These are phyloP conservation scores for Arremon aurantiirostris DNA, from an alignment of 2,797 vertebrate genomes.

Conservation along the genomic window DNA sequence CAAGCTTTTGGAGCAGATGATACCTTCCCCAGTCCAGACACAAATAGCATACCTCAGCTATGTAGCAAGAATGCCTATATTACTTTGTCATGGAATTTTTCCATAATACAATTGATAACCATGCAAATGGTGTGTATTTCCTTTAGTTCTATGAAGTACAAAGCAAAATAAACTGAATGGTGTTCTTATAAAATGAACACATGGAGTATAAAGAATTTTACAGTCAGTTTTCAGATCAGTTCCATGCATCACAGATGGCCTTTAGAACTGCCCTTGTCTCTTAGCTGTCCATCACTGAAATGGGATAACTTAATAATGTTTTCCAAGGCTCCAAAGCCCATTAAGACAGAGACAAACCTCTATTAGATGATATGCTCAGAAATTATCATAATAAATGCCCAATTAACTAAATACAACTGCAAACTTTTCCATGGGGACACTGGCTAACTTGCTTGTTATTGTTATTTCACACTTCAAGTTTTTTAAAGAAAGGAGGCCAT, in stretches of 20 bases:
- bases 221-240: not conserved
- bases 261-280: not conserved
- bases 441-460: not conserved
- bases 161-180: not conserved
- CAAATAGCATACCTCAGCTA: not conserved
- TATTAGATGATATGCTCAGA: not conserved
- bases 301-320: not conserved
- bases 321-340: not conserved
- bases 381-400: not conserved
- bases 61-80: not conserved
- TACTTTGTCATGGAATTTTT: not conserved
- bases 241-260: not conserved
- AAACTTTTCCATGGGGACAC: not conserved
- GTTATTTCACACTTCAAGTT: not conserved
- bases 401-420: not conserved
- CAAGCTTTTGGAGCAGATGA: not conserved
- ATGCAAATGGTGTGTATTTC: not conserved
- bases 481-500: not conserved
- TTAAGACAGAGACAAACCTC: not conserved
- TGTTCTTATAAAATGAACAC: not conserved
- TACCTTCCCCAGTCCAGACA: not conserved
- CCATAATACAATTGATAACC: not conserved
- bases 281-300: not conserved
- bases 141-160: not conserved
- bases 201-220: not conserved